A percentile compares a stretch with the other conserved stretches of the same genome.
Conservation (phyloP, 2,888 invertebrate genomes). For the Mythimna ferrago region DNA sequence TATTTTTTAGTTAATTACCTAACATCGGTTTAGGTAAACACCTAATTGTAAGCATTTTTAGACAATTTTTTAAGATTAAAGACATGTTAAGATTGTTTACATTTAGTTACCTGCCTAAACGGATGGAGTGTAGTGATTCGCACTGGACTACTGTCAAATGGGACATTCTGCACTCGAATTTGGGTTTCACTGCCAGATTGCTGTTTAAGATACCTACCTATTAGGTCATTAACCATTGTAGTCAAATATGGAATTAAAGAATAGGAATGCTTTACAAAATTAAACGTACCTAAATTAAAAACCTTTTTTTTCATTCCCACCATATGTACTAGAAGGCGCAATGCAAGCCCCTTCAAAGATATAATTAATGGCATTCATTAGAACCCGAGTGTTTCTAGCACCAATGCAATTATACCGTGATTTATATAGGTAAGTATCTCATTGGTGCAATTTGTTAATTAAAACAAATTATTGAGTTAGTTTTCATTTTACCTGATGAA, state of each 20-base stretch:
- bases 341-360: constrained; percentile 62
- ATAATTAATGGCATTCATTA: constrained; percentile 71
- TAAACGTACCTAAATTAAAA: background rate
- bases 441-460: constrained; percentile 65
- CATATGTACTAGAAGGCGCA: constrained; percentile 30
- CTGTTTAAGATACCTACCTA: too few species aligned
- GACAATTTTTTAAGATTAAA: too few species aligned
- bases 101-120: too few species aligned
- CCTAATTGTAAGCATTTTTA: too few species aligned
- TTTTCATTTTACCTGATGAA: background rate
- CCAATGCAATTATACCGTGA: constrained; percentile 69
- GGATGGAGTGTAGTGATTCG: too few species aligned
- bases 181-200: background rate
- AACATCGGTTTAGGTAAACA: too few species aligned
- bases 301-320: constrained; percentile 14
- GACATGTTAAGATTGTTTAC: too few species aligned
- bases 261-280: constrained; percentile 3
- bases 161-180: background rate
- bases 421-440: constrained; percentile 69
- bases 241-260: background rate
- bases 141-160: background rate
- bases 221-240: too few species aligned
- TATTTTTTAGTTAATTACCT: too few species aligned
- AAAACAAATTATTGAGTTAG: constrained; percentile 60
- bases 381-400: constrained; percentile 48